Evolutionary conservation across 2,113 vertebrate species (phyloP).

Genomic region (Labrus mixtus): DNA sequence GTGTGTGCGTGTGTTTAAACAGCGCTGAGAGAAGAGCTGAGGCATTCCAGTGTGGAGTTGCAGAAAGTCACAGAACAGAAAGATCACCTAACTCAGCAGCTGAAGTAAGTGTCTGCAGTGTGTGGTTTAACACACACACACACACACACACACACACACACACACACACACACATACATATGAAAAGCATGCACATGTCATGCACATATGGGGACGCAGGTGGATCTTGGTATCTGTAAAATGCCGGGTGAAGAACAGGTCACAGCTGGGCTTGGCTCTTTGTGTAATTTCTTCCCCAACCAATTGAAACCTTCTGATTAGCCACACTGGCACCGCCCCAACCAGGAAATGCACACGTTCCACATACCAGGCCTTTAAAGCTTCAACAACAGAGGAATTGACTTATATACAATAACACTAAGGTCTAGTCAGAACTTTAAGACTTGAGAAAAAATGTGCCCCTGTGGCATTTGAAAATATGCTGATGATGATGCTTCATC

Average conservation of each 20-base stretch:
- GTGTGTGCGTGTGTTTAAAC: constrained; percentile 64
- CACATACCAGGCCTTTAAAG: constrained; percentile 44
- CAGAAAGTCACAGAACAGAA: constrained; percentile 82
- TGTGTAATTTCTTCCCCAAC: constrained; percentile 43
- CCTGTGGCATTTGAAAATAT: constrained; percentile 50
- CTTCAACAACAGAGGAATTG: constrained; percentile 56
- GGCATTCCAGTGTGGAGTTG: constrained; percentile 77
- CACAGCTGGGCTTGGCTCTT: constrained; percentile 45
- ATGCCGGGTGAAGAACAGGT: constrained; percentile 67
- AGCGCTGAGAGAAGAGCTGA: constrained; percentile 86
- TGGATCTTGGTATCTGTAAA: constrained; percentile 66
- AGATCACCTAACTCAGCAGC: constrained; percentile 80
- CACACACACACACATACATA: constrained; percentile 5
- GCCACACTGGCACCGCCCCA: constrained; percentile 33
- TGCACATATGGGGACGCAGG: constrained; percentile 55
- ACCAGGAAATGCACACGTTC: constrained; percentile 65
- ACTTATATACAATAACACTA: constrained; percentile 52
- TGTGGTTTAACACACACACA: constrained; percentile 28
- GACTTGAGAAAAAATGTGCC: constrained; percentile 24
- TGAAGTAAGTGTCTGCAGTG: constrained; percentile 81
- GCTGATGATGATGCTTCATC: constrained; percentile 21
- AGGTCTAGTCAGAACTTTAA: constrained; percentile 54
- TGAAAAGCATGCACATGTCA: constrained; percentile 40
- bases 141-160: constrained; percentile 22
- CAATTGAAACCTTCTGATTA: constrained; percentile 43